Percentiles rank a stretch among this genome's conserved stretches.
phyloP scores from a whole-genome alignment of 2,797 vertebrate genomes.

The Hemitrygon akajei region DNA sequence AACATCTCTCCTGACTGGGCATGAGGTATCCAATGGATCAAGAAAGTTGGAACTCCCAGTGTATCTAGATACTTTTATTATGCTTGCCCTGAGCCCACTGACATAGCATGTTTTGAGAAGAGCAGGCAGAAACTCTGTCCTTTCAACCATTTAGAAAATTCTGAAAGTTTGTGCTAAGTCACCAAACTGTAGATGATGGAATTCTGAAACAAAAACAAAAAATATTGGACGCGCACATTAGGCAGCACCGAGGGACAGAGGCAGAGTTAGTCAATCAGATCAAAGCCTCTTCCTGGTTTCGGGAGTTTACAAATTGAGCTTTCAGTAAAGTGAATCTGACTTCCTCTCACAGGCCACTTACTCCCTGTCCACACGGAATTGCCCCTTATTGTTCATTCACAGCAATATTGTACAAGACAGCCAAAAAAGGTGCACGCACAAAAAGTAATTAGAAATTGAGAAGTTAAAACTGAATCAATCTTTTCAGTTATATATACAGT shows the following conservation, averaged over 20 bases:
- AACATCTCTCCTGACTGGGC: background rate
- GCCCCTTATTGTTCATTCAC: background rate
- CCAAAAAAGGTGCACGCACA: background rate
- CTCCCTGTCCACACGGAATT: background rate
- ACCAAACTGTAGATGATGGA: too few species aligned
- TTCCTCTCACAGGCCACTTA: background rate
- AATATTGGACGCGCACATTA: too few species aligned
- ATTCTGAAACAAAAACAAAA: too few species aligned
- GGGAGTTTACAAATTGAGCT: background rate
- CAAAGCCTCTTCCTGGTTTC: too few species aligned
- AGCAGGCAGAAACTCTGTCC: background rate
- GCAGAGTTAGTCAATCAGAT: too few species aligned
- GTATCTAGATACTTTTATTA: too few species aligned
- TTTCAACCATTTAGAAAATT: background rate
- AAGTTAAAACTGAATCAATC: background rate
- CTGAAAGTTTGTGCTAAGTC: background rate
- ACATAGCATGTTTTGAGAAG: background rate
- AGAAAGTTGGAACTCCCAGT: background rate
- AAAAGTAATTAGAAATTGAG: background rate
- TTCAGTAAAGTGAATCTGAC: background rate
- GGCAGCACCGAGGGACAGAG: too few species aligned
- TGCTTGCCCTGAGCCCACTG: background rate
- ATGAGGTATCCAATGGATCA: background rate
- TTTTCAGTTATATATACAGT: background rate
- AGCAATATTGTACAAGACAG: background rate